phyloP scores from a whole-genome alignment of 2,113 vertebrate genomes.

The Nicator chloris region DNA sequence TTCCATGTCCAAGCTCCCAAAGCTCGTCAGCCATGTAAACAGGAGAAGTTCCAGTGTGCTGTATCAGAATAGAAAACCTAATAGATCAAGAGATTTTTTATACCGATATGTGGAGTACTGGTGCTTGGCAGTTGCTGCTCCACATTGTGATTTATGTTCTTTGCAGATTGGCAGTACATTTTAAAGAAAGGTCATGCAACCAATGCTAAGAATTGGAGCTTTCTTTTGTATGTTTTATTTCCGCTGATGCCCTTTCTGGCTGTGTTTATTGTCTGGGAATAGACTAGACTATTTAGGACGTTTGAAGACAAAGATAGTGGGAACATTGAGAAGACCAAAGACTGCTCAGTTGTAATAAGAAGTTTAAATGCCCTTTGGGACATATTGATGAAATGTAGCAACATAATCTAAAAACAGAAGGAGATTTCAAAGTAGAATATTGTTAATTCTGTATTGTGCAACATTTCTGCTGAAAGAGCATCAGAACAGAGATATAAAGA shows the following conservation, averaged over 20 bases:
- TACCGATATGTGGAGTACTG: background rate
- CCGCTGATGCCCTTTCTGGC: background rate
- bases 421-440: background rate
- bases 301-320: background rate
- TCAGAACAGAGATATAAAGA: background rate
- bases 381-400: background rate
- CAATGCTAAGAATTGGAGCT: background rate
- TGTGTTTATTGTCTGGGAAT: background rate
- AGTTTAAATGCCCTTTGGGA: background rate
- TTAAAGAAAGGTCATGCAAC: background rate
- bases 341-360: background rate
- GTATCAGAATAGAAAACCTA: background rate
- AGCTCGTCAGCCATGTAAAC: background rate
- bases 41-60: background rate
- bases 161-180: background rate
- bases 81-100: background rate
- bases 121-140: background rate
- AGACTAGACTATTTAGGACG: background rate
- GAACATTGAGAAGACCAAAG: background rate
- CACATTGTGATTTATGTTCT: background rate
- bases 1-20: background rate
- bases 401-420: background rate
- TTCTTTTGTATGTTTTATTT: rapidly evolving
- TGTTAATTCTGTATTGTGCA: background rate
- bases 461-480: background rate